A percentile compares a stretch with the other conserved stretches of the same genome.
phyloP scores from a whole-genome alignment of 2,113 vertebrate species.

The Percina caprodes region DNA sequence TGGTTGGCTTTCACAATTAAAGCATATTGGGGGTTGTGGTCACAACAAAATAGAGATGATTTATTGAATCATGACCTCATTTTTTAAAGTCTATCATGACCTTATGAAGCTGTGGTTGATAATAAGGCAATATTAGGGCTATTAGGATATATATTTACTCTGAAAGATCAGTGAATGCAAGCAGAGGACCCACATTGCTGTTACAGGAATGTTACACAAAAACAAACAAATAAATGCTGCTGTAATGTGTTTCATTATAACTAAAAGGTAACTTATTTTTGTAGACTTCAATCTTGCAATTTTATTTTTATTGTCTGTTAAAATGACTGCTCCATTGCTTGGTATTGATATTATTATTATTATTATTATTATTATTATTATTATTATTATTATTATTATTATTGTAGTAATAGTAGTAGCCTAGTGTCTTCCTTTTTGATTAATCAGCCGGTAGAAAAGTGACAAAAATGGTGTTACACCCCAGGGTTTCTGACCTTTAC shows the following conservation, averaged over 20 bases:
- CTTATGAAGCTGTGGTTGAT: background rate
- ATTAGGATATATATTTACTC: background rate
- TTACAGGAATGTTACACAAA: background rate
- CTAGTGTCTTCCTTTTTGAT: too few species aligned
- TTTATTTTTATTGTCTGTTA: too few species aligned
- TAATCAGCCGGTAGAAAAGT: too few species aligned
- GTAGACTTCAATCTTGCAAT: too few species aligned
- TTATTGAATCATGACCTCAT: background rate
- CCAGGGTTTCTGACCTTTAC: too few species aligned
- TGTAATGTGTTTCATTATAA: background rate
- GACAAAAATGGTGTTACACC: too few species aligned
- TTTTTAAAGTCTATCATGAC: background rate
- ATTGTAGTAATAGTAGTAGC: too few species aligned
- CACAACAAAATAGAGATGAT: background rate
- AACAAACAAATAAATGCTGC: background rate
- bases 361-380: too few species aligned
- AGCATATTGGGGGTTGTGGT: background rate
- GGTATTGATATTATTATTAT: too few species aligned
- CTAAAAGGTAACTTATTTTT: too few species aligned
- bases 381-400: too few species aligned
- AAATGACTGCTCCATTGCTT: too few species aligned
- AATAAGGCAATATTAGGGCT: background rate
- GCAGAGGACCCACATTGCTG: background rate
- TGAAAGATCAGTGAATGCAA: background rate
- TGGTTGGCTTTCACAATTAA: conserved; percentile 48